Evolutionary conservation across 1,140 invertebrate species (phyloP).

Genomic region (Arion vulgaris): DNA sequence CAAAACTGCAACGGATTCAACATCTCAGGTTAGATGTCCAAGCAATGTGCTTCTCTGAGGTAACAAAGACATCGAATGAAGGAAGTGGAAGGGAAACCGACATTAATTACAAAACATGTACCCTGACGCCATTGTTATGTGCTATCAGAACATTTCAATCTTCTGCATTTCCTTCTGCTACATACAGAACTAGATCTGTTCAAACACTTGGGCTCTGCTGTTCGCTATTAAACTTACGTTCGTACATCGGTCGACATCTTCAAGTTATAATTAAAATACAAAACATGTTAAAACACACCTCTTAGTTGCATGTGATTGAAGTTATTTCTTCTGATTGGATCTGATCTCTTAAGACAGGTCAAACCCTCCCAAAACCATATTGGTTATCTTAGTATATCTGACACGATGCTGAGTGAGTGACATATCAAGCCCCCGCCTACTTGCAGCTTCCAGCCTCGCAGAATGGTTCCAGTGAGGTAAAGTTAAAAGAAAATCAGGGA

Average conservation of each 20-base stretch:
- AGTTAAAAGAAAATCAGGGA: not conserved
- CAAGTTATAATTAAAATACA: not conserved
- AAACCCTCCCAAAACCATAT: not conserved
- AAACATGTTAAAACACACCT: not conserved
- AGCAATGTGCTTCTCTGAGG: no score
- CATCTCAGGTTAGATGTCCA: no score
- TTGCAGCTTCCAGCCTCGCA: not conserved
- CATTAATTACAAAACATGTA: not conserved
- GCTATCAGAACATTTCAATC: not conserved
- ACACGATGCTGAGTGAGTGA: not conserved
- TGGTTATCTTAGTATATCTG: not conserved
- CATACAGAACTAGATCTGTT: not conserved
- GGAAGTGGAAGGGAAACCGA: not conserved
- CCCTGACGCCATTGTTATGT: not conserved
- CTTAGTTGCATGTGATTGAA: not conserved
- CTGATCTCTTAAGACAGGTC: not conserved
- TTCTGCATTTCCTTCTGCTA: not conserved
- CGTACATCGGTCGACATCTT: not conserved
- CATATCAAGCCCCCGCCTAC: not conserved
- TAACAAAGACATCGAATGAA: no score
- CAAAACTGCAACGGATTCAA: no score
- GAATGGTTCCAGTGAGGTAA: not conserved
- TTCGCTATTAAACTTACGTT: not conserved
- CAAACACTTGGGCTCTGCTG: no score
- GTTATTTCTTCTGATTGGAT: not conserved